Evolutionary conservation across 2,888 invertebrate genomes (phyloP).

Genomic region (Baccha elongata): DNA sequence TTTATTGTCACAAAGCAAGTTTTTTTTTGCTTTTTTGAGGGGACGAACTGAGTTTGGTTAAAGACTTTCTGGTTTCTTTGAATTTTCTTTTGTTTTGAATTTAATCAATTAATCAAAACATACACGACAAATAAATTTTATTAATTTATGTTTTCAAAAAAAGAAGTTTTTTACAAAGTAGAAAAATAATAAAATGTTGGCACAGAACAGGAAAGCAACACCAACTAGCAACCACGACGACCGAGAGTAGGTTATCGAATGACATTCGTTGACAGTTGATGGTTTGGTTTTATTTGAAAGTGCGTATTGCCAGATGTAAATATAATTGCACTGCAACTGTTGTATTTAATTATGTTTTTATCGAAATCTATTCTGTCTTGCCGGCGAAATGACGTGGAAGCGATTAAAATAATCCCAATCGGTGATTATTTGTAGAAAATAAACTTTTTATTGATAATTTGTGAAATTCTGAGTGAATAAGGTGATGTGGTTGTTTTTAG

Average conservation of each 20-base stretch:
- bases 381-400: neutral
- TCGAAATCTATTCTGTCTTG: neutral
- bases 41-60: conserved; percentile 1
- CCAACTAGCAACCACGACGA: conserved; percentile 59
- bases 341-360: neutral
- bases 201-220: conserved; percentile 29
- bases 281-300: conserved; percentile 68
- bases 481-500: neutral
- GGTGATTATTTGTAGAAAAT: neutral
- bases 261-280: conserved; percentile 65
- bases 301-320: conserved; percentile 69
- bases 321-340: neutral
- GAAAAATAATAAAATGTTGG: conserved; percentile 23
- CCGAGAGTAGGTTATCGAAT: conserved; percentile 66
- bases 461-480: neutral
- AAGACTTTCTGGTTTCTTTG: neutral
- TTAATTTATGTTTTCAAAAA: neutral
- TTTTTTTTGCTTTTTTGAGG: conserved; percentile 3
- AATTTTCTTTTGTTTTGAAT: conserved; percentile 7
- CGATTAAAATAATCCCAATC: neutral
- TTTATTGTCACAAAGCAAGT: conserved; percentile 4
- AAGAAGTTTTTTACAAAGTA: conserved; percentile 41
- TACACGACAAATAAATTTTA: conserved; percentile 25
- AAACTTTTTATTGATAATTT: neutral
- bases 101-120: conserved; percentile 18